A percentile compares a stretch with the other conserved stretches of the same genome.
Conservation (phyloP, 2,113 vertebrate genomes). For the Hystrix brachyura region DNA sequence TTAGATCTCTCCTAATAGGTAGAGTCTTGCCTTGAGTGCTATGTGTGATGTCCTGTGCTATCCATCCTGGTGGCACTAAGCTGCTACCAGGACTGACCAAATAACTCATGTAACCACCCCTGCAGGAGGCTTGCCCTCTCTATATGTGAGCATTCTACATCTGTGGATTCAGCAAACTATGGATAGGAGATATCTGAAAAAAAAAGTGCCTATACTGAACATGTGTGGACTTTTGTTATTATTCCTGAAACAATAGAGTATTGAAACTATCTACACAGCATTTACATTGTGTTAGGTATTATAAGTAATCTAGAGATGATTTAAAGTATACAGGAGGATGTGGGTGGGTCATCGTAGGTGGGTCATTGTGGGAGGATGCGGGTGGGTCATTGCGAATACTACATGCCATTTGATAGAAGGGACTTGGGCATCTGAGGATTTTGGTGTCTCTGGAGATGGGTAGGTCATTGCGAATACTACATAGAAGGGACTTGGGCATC, state of each 20-base stretch:
- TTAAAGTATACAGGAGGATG: neutral
- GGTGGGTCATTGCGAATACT: neutral
- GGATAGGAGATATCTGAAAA: neutral
- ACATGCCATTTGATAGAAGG: neutral
- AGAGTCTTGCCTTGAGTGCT: neutral
- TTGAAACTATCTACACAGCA: neutral
- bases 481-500: neutral
- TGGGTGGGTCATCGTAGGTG: neutral
- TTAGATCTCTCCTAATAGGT: neutral
- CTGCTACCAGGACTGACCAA: neutral
- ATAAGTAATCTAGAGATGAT: neutral
- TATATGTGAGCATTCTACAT: neutral
- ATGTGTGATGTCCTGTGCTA: neutral
- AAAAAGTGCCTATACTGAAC: neutral
- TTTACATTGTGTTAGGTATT: neutral
- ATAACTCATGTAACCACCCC: neutral
- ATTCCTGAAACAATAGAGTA: neutral
- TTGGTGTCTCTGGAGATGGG: neutral
- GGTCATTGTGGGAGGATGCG: neutral
- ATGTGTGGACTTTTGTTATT: neutral
- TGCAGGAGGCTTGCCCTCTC: neutral
- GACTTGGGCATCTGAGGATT: neutral
- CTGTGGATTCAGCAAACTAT: neutral
- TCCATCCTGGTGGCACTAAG: neutral
- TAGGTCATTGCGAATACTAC: neutral